phyloP scores from a whole-genome alignment of 2,797 vertebrate genomes.

The Girardinus metallicus region DNA sequence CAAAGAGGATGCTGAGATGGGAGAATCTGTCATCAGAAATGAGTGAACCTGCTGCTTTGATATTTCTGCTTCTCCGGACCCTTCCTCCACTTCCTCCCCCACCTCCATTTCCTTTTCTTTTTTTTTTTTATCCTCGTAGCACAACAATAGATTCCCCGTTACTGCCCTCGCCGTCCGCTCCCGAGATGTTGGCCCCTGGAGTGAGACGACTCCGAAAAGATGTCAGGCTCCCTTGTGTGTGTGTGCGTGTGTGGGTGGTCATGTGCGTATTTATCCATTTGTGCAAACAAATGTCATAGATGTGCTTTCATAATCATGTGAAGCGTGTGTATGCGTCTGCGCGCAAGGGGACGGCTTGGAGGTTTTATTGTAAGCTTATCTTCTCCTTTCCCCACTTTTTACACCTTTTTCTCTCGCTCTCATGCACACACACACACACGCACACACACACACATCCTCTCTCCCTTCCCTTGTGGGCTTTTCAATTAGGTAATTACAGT shows the following conservation, averaged over 20 bases:
- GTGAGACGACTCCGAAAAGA: conserved; percentile 50
- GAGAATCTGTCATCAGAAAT: conserved; percentile 55
- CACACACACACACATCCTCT: conserved; percentile 4
- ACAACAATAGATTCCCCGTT: conserved; percentile 75
- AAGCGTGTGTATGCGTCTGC: background rate
- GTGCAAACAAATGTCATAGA: conserved; percentile 24
- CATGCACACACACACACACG: background rate
- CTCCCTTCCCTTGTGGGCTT: conserved; percentile 63
- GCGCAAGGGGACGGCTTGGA: background rate
- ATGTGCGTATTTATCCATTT: conserved; percentile 7
- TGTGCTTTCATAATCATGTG: conserved; percentile 1
- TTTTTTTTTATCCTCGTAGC: conserved; percentile 42
- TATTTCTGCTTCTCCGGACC: conserved; percentile 42
- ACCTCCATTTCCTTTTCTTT: conserved; percentile 21
- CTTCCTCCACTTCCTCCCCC: conserved; percentile 31
- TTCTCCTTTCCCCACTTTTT: conserved; percentile 34
- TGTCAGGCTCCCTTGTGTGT: conserved; percentile 4
- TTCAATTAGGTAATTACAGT: conserved; percentile 84
- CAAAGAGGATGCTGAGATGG: conserved; percentile 26
- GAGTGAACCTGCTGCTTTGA: conserved; percentile 61
- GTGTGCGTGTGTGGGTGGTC: background rate
- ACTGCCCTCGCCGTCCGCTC: conserved; percentile 46
- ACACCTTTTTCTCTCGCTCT: background rate
- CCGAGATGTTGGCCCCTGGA: conserved; percentile 56
- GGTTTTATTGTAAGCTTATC: conserved; percentile 56